Percentiles rank a stretch among this genome's conserved stretches.
Evolutionary conservation across 1,140 invertebrate genomes (phyloP).

Genomic region (Telenomus remus): DNA sequence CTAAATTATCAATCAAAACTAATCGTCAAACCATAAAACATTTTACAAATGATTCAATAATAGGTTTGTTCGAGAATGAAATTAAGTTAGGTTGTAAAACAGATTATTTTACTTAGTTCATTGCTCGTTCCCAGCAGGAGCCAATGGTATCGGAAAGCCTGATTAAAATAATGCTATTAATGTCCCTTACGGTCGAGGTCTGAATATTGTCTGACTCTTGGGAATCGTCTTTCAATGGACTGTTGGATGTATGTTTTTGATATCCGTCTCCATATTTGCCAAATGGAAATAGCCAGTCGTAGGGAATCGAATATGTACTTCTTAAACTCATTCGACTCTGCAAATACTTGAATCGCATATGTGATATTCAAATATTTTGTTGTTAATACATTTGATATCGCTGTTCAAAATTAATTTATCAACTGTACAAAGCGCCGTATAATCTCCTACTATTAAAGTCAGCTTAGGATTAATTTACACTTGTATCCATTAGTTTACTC

Average conservation of each 20-base stretch:
- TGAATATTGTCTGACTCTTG: constrained; percentile 32
- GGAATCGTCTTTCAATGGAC: constrained; percentile 24
- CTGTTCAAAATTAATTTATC: constrained; percentile 15
- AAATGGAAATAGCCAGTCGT: constrained; percentile 66
- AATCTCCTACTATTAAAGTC: neutral
- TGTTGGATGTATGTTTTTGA: constrained; percentile 49
- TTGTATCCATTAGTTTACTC: no score
- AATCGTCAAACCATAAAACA: no score
- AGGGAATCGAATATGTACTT: constrained; percentile 65
- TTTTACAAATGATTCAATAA: no score
- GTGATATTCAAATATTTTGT: constrained; percentile 10
- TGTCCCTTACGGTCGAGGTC: constrained; percentile 47
- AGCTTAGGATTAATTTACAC: no score
- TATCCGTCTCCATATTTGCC: constrained; percentile 60
- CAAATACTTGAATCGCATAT: constrained; percentile 31
- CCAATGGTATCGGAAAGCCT: constrained; percentile 57
- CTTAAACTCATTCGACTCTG: constrained; percentile 39
- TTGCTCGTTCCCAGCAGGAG: constrained; percentile 59
- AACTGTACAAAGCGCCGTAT: neutral
- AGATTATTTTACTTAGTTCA: constrained; percentile 1
- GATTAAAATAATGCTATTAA: constrained; percentile 48
- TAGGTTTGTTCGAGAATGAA: neutral
- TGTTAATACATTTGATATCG: constrained; percentile 2
- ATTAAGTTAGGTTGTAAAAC: no score
- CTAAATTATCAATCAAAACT: neutral